Conservation (phyloP, 2,888 invertebrate species). For the Drosophila kuntzei region DNA sequence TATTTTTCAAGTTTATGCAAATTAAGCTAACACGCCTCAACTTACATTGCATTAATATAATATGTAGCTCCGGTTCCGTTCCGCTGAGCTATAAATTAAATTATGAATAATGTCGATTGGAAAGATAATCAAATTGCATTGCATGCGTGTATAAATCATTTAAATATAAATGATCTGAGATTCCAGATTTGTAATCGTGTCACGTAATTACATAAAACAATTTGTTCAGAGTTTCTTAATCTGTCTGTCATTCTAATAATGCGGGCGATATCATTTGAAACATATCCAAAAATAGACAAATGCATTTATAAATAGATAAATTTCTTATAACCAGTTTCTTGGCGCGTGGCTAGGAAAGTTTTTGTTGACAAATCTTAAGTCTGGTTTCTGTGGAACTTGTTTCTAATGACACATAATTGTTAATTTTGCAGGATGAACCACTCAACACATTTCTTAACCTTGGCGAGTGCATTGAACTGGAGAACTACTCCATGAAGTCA, state of each 20-base stretch:
- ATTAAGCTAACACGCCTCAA: constrained; percentile 26
- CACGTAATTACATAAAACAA: constrained; percentile 52
- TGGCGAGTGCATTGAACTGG: constrained; percentile 86
- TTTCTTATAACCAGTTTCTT: constrained; percentile 6
- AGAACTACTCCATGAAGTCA: constrained; percentile 86
- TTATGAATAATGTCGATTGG: constrained; percentile 35
- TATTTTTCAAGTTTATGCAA: constrained; percentile 23
- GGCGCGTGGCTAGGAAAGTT: not conserved
- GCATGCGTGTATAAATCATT: constrained; percentile 64
- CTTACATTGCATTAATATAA: not conserved
- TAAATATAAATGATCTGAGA: constrained; percentile 28
- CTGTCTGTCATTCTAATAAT: constrained; percentile 12
- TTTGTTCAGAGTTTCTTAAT: constrained; percentile 48
- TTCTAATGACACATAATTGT: not conserved
- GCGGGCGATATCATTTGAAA: not conserved
- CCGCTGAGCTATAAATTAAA: constrained; percentile 30
- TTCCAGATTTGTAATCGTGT: constrained; percentile 40
- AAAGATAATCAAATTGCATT: constrained; percentile 30
- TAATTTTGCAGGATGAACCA: constrained; percentile 84
- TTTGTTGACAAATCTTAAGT: not conserved
- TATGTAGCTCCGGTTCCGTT: constrained; percentile 35
- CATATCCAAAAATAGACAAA: not conserved
- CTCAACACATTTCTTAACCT: constrained; percentile 84
- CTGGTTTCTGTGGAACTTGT: not conserved
- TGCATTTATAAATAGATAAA: not conserved